Conservation (phyloP, 2,113 vertebrate genomes). For the Alces alces region DNA sequence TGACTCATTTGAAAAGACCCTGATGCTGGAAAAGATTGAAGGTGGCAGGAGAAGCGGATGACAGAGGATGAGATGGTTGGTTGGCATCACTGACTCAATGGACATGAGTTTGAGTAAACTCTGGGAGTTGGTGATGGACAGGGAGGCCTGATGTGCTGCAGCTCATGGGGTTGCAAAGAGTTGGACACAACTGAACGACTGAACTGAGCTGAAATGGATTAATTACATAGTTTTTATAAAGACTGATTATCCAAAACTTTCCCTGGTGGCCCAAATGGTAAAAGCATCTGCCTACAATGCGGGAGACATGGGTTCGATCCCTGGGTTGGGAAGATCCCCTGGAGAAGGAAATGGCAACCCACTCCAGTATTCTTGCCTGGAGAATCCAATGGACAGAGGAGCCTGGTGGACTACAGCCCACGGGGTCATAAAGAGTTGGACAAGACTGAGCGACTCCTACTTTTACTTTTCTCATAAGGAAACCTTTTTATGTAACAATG, state of each 20-base stretch:
- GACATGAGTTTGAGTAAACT: neutral
- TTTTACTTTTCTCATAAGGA: neutral
- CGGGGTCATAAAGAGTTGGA: accelerated
- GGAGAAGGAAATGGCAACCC: neutral
- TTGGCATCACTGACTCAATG: neutral
- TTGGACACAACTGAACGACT: neutral
- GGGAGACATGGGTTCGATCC: neutral
- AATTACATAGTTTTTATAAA: neutral
- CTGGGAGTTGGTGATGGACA: neutral
- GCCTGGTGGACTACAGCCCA: neutral
- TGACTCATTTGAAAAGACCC: neutral
- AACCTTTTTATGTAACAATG: neutral
- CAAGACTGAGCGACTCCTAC: accelerated
- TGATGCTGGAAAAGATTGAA: neutral
- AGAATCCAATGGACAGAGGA: neutral
- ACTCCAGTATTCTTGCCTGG: neutral
- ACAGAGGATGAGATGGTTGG: neutral
- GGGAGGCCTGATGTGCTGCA: neutral
- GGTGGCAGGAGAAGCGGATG: neutral
- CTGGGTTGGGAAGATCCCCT: neutral
- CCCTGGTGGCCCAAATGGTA: neutral
- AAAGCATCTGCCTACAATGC: neutral
- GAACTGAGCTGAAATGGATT: neutral
- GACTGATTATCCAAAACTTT: neutral
- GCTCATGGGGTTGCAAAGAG: neutral